Evolutionary conservation across 1,140 invertebrate species (phyloP).

Genomic region (Charaxes varanes): DNA sequence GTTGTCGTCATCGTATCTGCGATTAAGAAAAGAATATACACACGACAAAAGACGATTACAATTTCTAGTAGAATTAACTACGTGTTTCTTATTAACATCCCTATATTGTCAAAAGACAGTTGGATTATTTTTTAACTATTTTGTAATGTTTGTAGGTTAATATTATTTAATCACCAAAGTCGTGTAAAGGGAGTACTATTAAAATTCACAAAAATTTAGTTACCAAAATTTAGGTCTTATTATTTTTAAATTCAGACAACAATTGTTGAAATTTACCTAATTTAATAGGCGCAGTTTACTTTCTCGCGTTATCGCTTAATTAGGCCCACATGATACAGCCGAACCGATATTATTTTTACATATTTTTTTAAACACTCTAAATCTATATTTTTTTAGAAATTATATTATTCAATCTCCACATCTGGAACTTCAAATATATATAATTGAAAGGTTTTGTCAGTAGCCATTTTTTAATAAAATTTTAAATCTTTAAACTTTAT

Average conservation of each 20-base stretch:
- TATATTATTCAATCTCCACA: no score
- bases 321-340: no score
- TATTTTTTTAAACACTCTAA: no score
- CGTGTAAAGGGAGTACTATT: conserved; percentile 30
- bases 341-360: no score
- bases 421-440: no score
- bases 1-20: no score
- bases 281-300: neutral
- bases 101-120: conserved; percentile 37
- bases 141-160: conserved; percentile 58
- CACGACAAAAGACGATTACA: conserved; percentile 7
- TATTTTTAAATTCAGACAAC: conserved; percentile 31
- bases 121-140: conserved; percentile 61
- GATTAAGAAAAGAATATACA: no score
- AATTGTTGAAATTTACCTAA: neutral
- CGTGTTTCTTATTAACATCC: conserved; percentile 6
- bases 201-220: conserved; percentile 35
- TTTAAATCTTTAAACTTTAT: no score
- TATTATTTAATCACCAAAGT: conserved; percentile 61
- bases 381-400: no score
- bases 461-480: no score
- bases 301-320: neutral
- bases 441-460: no score
- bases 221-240: conserved; percentile 38
- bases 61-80: neutral